These are phyloP conservation scores for Podargus strigoides DNA, from an alignment of 2,797 vertebrate species.

Conservation along the genomic window DNA sequence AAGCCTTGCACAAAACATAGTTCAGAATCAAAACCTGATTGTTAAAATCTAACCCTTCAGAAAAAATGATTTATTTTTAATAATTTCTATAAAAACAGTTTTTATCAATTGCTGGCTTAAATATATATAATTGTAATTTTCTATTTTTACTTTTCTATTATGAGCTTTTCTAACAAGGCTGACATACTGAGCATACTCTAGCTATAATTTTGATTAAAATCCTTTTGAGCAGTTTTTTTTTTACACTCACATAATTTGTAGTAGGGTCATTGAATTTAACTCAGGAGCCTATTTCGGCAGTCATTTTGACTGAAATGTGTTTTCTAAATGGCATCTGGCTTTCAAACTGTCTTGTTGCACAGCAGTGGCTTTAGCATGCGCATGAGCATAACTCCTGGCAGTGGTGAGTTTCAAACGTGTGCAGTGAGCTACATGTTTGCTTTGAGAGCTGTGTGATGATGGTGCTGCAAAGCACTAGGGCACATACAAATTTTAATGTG, in stretches of 20 bases:
- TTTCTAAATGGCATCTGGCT: conserved; percentile 10
- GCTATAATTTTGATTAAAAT: not conserved
- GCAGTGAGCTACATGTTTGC: not conserved
- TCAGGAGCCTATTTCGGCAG: not conserved
- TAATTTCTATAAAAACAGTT: not conserved
- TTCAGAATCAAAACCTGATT: not conserved
- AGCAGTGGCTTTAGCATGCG: not conserved
- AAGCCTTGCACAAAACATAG: not conserved
- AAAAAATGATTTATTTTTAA: not conserved
- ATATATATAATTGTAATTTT: not conserved
- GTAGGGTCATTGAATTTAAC: conserved; percentile 28
- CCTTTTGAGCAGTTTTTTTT: not conserved
- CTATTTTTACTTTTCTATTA: not conserved
- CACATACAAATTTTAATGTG: not conserved
- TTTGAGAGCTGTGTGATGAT: not conserved
- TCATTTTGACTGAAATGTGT: conserved; percentile 20
- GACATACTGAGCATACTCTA: not conserved
- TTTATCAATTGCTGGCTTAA: not conserved
- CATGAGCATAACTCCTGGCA: not conserved
- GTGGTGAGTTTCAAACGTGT: not conserved
- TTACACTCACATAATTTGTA: not conserved
- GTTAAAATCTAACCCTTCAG: not conserved
- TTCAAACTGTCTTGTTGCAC: not conserved
- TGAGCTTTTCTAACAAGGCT: not conserved
- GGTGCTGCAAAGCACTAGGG: not conserved